Evolutionary conservation across 2,113 vertebrate species (phyloP).

Genomic region (Hipposideros armiger): DNA sequence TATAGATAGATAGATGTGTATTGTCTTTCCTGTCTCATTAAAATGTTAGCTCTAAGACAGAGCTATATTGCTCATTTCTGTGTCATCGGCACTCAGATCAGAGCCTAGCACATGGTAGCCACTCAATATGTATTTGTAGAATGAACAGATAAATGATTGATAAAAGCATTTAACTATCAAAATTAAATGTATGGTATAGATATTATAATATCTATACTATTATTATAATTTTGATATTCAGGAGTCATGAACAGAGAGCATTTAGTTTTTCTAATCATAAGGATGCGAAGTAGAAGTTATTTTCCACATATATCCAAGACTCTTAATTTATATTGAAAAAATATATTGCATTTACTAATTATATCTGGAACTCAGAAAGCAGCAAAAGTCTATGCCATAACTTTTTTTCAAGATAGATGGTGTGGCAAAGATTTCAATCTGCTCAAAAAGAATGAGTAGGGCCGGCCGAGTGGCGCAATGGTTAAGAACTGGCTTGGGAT

Average conservation of each 20-base stretch:
- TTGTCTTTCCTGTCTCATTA: background rate
- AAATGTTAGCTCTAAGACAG: background rate
- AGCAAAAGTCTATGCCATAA: background rate
- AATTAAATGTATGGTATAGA: no score
- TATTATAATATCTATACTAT: background rate
- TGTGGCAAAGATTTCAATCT: background rate
- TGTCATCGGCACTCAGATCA: background rate
- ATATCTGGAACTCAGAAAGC: background rate
- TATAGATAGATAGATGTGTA: no score
- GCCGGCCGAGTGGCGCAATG: no score
- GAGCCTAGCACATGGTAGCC: background rate
- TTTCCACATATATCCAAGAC: background rate
- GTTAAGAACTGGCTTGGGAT: no score
- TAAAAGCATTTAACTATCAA: conserved; percentile 42
- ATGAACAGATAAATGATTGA: conserved; percentile 23
- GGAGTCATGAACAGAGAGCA: background rate
- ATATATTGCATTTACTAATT: background rate
- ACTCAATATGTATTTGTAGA: background rate
- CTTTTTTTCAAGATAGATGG: background rate
- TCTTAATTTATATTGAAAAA: conserved; percentile 50
- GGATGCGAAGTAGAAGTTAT: background rate
- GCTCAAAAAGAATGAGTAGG: background rate
- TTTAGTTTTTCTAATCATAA: background rate
- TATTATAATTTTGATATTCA: conserved; percentile 46
- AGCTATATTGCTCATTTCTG: background rate